Evolutionary conservation across 2,113 vertebrate species (phyloP).

Genomic region (Gambusia holbrooki): DNA sequence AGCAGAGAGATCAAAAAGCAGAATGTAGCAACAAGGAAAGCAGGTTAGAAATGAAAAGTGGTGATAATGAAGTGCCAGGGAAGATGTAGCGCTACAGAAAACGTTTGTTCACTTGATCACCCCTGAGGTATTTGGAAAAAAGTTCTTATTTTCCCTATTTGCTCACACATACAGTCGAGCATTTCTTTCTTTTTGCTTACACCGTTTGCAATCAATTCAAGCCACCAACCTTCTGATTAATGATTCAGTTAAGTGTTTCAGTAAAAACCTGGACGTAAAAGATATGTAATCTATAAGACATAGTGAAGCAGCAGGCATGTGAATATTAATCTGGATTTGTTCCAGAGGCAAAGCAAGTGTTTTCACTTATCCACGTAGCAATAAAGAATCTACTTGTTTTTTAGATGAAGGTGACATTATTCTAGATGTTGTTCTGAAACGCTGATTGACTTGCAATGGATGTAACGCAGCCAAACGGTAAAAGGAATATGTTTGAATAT

Average conservation of each 20-base stretch:
- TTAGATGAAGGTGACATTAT: no score
- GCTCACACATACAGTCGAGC: background rate
- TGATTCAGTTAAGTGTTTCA: background rate
- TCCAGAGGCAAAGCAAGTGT: no score
- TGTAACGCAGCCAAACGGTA: no score
- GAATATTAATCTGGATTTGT: no score
- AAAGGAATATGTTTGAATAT: no score
- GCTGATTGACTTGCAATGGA: no score
- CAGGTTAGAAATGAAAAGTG: conserved; percentile 12
- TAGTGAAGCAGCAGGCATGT: no score
- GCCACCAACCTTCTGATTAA: background rate
- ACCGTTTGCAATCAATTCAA: background rate
- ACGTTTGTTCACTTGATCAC: background rate
- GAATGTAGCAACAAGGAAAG: conserved; percentile 21
- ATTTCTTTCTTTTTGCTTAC: background rate
- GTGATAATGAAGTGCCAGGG: conserved; percentile 31
- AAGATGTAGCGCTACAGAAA: background rate
- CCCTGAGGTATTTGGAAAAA: background rate
- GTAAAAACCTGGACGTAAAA: no score
- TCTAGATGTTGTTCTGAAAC: no score
- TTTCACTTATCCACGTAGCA: no score
- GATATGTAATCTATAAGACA: no score
- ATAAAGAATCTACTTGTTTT: no score
- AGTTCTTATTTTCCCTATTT: background rate
- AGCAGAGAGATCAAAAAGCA: conserved; percentile 28